phyloP scores from a whole-genome alignment of 2,888 invertebrate species.

The Exephanes ischioxanthus region DNA sequence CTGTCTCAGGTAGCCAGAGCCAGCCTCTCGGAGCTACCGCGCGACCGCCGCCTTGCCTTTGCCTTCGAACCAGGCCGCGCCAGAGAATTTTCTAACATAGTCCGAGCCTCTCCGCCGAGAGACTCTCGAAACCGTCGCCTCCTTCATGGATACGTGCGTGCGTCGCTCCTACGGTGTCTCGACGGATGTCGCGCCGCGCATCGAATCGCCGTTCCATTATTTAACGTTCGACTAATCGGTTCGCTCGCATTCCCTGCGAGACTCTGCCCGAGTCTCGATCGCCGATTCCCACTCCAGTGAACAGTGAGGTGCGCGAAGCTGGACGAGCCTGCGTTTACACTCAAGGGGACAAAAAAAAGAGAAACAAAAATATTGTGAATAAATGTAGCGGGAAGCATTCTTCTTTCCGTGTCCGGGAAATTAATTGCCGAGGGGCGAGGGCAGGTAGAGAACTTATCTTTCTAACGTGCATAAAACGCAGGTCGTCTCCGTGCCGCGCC shows the following conservation, averaged over 20 bases:
- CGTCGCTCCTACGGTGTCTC: slow-evolving; percentile 17
- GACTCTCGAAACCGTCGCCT: neutral
- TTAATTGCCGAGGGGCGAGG: neutral
- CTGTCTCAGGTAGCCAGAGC: slow-evolving; percentile 76
- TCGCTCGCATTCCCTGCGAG: neutral
- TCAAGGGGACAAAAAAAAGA: neutral
- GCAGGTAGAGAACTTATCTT: slow-evolving; percentile 71
- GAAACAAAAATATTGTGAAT: neutral
- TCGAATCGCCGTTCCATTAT: neutral
- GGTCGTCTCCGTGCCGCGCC: neutral
- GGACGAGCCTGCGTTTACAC: neutral
- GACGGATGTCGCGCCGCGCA: slow-evolving; percentile 9
- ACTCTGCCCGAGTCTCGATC: neutral
- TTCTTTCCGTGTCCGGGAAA: neutral
- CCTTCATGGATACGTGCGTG: slow-evolving; percentile 20
- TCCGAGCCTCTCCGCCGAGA: neutral
- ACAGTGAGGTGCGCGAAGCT: slow-evolving; percentile 16
- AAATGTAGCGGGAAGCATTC: neutral
- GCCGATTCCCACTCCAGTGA: neutral
- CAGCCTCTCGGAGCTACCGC: slow-evolving; percentile 30
- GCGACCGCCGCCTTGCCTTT: slow-evolving; percentile 19
- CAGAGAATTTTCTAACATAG: slow-evolving; percentile 62
- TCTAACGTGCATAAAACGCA: neutral
- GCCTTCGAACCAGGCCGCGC: slow-evolving; percentile 54
- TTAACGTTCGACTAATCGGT: neutral